Conservation (phyloP, 1,140 invertebrate species). For the Drosophila kanapiae region DNA sequence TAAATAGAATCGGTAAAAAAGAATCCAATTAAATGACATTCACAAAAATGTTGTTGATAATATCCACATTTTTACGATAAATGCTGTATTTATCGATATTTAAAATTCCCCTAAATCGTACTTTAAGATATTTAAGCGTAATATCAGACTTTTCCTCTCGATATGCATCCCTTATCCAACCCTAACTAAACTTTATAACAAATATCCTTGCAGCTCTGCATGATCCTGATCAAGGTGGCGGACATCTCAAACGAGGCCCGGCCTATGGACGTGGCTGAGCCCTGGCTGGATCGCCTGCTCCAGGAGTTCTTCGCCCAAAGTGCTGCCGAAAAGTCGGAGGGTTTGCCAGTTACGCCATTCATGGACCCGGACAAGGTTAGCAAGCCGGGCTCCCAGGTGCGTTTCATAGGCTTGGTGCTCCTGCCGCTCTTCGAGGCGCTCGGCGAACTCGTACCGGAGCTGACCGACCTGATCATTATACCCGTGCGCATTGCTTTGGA, state of each 20-base stretch:
- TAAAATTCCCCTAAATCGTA: too few species aligned
- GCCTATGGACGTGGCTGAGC: slow-evolving; percentile 94
- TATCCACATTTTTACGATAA: too few species aligned
- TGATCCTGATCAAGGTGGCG: slow-evolving; percentile 94
- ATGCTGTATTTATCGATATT: too few species aligned
- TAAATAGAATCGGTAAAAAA: too few species aligned
- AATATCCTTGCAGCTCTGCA: slow-evolving; percentile 88
- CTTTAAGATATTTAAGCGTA: too few species aligned
- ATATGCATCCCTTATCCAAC: not conserved
- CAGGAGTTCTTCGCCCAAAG: slow-evolving; percentile 94
- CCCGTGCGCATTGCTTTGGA: slow-evolving; percentile 88
- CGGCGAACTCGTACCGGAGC: slow-evolving; percentile 89
- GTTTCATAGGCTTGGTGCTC: slow-evolving; percentile 94
- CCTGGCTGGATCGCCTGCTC: slow-evolving; percentile 93
- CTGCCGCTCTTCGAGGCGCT: slow-evolving; percentile 92
- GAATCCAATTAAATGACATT: too few species aligned
- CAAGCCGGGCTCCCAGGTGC: slow-evolving; percentile 94
- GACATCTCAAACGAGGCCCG: slow-evolving; percentile 95
- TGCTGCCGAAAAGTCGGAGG: slow-evolving; percentile 93
- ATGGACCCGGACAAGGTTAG: slow-evolving; percentile 96
- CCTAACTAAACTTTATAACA: not conserved
- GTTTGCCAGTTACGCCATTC: slow-evolving; percentile 94
- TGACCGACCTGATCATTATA: slow-evolving; percentile 87
- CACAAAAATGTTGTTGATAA: too few species aligned
- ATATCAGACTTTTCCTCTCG: too few species aligned